These are phyloP conservation scores for Stegostoma tigrinum DNA, from an alignment of 2,113 vertebrate genomes.

Conservation along the genomic window DNA sequence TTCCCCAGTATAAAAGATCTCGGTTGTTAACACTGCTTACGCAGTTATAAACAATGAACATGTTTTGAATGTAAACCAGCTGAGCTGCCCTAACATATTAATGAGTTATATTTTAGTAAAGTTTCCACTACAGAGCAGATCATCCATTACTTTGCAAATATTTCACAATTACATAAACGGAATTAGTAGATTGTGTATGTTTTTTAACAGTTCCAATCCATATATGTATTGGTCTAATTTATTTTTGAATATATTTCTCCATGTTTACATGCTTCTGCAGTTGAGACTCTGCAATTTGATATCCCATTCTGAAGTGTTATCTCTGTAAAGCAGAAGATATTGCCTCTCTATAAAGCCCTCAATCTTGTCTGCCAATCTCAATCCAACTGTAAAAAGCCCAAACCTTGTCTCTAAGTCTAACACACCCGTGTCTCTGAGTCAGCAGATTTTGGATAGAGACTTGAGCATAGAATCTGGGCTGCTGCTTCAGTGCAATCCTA, in stretches of 20 bases:
- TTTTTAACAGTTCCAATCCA: background rate
- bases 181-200: background rate
- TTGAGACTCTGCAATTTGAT: background rate
- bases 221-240: background rate
- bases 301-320: background rate
- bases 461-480: background rate
- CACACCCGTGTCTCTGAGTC: background rate
- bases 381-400: background rate
- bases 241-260: background rate
- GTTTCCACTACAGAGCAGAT: background rate
- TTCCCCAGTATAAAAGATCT: background rate
- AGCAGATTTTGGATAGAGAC: background rate
- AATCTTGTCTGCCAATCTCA: background rate
- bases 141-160: background rate
- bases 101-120: background rate
- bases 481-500: background rate
- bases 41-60: background rate
- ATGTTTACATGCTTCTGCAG: background rate
- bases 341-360: background rate
- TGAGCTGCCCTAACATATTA: background rate
- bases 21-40: background rate
- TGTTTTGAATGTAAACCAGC: background rate
- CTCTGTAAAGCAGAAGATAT: background rate
- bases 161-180: background rate
- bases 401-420: background rate